phyloP scores from a whole-genome alignment of 2,113 vertebrate species.

The Paralichthys olivaceus region DNA sequence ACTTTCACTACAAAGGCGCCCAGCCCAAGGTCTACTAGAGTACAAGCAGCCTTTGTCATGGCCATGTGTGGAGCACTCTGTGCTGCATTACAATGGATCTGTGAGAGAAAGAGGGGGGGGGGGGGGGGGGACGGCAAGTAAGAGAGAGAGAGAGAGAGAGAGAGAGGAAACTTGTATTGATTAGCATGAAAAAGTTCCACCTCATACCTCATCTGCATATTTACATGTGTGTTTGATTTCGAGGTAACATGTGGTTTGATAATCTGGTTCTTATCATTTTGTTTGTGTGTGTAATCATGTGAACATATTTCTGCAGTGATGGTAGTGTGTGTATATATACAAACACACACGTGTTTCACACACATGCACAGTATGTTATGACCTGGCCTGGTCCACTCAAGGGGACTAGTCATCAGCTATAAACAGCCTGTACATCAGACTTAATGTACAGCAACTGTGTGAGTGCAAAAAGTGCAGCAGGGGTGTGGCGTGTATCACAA shows the following conservation, averaged over 20 bases:
- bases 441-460: not conserved
- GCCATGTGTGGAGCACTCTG: conserved; percentile 74
- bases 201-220: conserved; percentile 24
- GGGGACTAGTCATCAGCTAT: conserved; percentile 20
- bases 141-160: conserved; percentile 25
- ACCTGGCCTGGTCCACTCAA: not conserved
- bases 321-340: not conserved
- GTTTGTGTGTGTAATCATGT: not conserved
- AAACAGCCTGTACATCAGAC: conserved; percentile 23
- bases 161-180: conserved; percentile 60
- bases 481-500: conserved; percentile 15
- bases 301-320: not conserved
- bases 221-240: conserved; percentile 7
- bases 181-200: conserved; percentile 59
- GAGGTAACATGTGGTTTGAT: not conserved
- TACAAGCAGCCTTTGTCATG: conserved; percentile 77
- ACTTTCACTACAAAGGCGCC: conserved; percentile 72
- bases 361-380: not conserved
- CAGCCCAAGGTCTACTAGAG: conserved; percentile 72
- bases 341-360: not conserved
- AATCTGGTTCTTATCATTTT: not conserved
- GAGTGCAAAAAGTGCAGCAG: conserved; percentile 29
- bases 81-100: conserved; percentile 77
- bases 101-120: conserved; percentile 34
- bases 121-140: conserved; percentile 22